A percentile compares a stretch with the other conserved stretches of the same genome.
Conservation (phyloP, 2,797 vertebrate species). For the Notoglanidium macrostoma region DNA sequence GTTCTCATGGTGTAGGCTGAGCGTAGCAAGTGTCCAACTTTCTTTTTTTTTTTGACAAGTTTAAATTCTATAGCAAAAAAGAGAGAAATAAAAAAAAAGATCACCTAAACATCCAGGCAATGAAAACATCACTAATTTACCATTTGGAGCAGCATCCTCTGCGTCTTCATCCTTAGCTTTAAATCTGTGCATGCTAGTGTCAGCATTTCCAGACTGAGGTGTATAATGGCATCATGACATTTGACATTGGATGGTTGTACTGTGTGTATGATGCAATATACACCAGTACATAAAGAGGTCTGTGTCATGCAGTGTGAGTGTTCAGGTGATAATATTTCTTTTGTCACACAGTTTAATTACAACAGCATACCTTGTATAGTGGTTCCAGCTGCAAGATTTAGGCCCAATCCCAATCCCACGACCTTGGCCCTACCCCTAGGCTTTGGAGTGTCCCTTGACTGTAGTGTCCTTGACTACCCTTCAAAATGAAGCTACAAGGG, state of each 20-base stretch:
- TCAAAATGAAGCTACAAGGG: too few species aligned
- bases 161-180: background rate
- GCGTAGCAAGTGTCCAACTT: background rate
- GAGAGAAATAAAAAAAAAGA: background rate
- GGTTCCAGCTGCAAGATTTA: background rate
- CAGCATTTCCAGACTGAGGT: background rate
- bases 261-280: background rate
- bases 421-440: too few species aligned
- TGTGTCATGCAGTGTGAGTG: background rate
- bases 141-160: background rate
- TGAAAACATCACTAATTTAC: background rate
- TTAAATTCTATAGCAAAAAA: background rate
- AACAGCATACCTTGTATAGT: background rate
- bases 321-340: background rate
- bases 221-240: background rate
- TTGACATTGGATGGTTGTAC: background rate
- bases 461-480: too few species aligned
- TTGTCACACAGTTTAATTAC: background rate
- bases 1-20: background rate
- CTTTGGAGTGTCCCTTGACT: too few species aligned
- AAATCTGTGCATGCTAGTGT: background rate
- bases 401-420: too few species aligned
- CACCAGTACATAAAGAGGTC: background rate
- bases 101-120: background rate
- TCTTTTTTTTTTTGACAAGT: background rate